Conservation (phyloP, 2,113 vertebrate species). For the Leucoraja erinaceus region DNA sequence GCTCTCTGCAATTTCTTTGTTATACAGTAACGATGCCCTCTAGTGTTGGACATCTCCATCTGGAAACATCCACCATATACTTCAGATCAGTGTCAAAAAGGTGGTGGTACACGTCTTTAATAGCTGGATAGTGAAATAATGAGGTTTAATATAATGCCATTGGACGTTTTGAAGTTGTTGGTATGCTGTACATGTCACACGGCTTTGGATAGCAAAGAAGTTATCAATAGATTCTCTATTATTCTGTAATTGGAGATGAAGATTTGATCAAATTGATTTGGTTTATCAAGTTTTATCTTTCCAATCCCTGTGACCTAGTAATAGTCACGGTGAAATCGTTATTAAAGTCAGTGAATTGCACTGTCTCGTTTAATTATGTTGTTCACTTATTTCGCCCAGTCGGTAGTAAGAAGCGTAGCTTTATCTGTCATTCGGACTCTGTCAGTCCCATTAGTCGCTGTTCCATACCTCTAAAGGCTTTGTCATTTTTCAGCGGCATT, state of each 20-base stretch:
- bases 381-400: not conserved
- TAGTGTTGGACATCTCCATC: no score
- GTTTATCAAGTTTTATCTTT: not conserved
- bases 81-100: no score
- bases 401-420: not conserved
- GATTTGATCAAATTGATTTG: not conserved
- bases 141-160: no score
- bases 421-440: not conserved
- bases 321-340: not conserved
- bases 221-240: not conserved
- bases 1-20: no score
- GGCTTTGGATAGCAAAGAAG: not conserved
- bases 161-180: no score
- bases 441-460: not conserved
- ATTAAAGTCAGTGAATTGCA: not conserved
- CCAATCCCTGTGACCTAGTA: not conserved
- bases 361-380: not conserved
- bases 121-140: no score
- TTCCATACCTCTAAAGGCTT: not conserved
- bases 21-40: no score
- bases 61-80: no score
- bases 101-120: no score
- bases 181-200: no score
- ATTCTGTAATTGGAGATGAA: not conserved
- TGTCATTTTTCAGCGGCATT: not conserved